Conservation (phyloP, 2,113 vertebrate species). For the Salvator merianae region DNA sequence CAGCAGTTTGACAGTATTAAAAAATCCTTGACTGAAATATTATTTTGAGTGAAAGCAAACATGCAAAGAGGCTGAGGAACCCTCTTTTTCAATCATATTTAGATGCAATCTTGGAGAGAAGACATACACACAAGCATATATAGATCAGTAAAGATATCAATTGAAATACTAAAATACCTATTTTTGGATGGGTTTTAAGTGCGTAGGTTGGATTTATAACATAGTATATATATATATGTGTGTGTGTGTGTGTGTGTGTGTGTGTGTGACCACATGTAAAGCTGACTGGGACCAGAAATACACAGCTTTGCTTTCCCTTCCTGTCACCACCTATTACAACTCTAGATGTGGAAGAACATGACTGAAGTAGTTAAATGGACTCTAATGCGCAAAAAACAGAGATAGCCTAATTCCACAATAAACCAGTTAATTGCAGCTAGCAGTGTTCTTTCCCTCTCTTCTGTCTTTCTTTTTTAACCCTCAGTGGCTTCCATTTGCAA, state of each 20-base stretch:
- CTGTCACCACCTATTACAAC: slow-evolving; percentile 49
- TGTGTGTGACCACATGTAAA: too few species aligned
- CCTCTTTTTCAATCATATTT: neutral
- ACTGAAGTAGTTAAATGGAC: slow-evolving; percentile 57
- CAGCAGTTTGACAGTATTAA: too few species aligned
- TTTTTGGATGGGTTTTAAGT: neutral
- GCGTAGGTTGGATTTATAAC: neutral
- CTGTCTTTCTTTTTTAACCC: neutral
- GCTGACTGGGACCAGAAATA: neutral
- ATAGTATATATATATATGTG: too few species aligned
- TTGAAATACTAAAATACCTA: neutral
- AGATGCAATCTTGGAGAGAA: neutral
- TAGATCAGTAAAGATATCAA: too few species aligned
- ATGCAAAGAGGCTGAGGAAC: too few species aligned
- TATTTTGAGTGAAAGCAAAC: neutral
- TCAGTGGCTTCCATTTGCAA: slow-evolving; percentile 48
- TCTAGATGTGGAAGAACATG: slow-evolving; percentile 62
- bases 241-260: too few species aligned
- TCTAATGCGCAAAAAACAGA: slow-evolving; percentile 14
- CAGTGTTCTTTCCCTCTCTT: neutral
- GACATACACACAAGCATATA: too few species aligned
- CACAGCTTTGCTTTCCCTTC: slow-evolving; percentile 1
- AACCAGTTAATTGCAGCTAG: slow-evolving; percentile 50
- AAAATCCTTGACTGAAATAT: neutral
- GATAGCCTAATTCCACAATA: neutral